Base-by-base conservation (phyloP, 2,888 invertebrate species). In the Drosophila differens region DNA sequence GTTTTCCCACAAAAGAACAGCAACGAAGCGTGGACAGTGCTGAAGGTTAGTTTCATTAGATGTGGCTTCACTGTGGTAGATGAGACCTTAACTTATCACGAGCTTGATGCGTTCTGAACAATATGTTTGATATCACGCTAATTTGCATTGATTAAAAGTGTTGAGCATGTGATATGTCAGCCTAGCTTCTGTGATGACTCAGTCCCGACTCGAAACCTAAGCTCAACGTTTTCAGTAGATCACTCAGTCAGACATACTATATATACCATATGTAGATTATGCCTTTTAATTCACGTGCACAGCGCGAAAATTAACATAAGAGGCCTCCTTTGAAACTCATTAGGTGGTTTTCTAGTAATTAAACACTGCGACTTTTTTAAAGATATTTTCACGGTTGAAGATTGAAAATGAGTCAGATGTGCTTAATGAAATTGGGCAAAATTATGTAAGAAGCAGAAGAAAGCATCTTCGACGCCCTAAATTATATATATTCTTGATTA, bases 1-100 rank as follows among this genome's bases (percentile, higher is more conserved):
- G 51, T 51, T 66, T 80, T 72, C 63, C 61, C 64, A 81, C 82
- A 60, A 76, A 60, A 71, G 77, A 82, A 66, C 68, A 59, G 39
- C 80, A 87, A 22, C 85, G 80, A 82, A 84, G 90, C 85, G 85
- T 85, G 82, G 63, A 73, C 74, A 73, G 54, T 69, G 68, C 55
- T 52, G 76, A 81, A 79, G 85, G 76, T 74, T 76, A 41, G 57
- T 68, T 79, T 61, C 47, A 61, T 67, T 67, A 60, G 28, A 19
- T 37, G 33, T 12, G 57, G 68, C 63, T 74, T 64, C 51, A 51
- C 51, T 25, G 41, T 61, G 68, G 52, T 39, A 32, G 74, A 61
- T 57, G 52, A 68, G 33, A 75, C 28, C 66, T 76, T n/a, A 59
- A 47, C 66, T 64, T 72, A 79, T 83, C 84, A 76, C 74, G 63